These are phyloP conservation scores for Tachypleus tridentatus DNA, from an alignment of 1,140 invertebrate species.

Conservation along the genomic window DNA sequence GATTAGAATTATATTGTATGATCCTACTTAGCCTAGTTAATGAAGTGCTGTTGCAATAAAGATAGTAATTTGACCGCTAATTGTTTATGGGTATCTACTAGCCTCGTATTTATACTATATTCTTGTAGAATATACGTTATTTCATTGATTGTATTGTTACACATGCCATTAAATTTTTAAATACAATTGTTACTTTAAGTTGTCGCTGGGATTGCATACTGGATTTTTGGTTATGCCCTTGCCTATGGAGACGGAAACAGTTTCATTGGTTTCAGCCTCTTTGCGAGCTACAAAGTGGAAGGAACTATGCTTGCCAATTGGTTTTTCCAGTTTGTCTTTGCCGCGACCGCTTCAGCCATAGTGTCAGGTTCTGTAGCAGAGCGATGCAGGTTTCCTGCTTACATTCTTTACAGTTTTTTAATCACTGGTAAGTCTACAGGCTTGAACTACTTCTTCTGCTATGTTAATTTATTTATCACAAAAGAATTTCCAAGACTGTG, in stretches of 20 bases:
- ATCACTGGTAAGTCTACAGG: conserved; percentile 39
- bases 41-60: too few species aligned
- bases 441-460: too few species aligned
- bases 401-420: conserved; percentile 42
- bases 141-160: too few species aligned
- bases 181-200: not conserved
- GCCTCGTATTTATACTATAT: too few species aligned
- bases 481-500: too few species aligned
- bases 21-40: too few species aligned
- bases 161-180: too few species aligned
- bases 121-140: too few species aligned
- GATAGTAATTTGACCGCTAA: too few species aligned
- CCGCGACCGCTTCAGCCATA: conserved; percentile 32
- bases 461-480: too few species aligned
- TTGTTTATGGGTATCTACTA: too few species aligned
- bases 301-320: conserved; percentile 27
- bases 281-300: conserved; percentile 23
- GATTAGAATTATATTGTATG: too few species aligned
- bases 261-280: conserved; percentile 29
- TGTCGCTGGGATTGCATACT: conserved; percentile 41
- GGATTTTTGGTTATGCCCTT: conserved; percentile 43
- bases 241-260: conserved; percentile 37
- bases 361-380: conserved; percentile 47
- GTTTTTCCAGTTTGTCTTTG: conserved; percentile 41
- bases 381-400: conserved; percentile 43